These are phyloP conservation scores for Morus bassanus DNA, from an alignment of 2,797 vertebrate species.

Conservation along the genomic window DNA sequence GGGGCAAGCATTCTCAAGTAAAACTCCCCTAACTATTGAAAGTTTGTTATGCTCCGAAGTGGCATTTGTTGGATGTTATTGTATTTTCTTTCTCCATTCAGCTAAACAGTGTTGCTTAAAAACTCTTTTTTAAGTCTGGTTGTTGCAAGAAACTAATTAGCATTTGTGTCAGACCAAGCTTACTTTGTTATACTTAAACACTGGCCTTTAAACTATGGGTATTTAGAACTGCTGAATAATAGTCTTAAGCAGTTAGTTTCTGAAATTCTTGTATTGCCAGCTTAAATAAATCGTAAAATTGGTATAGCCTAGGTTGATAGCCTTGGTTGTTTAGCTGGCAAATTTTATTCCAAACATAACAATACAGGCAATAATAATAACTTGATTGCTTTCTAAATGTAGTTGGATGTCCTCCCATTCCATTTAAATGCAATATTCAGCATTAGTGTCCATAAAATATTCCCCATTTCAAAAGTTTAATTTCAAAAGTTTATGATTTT, in stretches of 20 bases:
- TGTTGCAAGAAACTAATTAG: conserved; percentile 29
- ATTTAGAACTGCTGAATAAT: conserved; percentile 3
- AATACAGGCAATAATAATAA: neutral
- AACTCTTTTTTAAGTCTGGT: neutral
- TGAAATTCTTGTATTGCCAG: neutral
- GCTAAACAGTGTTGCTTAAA: neutral
- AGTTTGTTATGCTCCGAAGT: neutral
- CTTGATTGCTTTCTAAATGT: neutral
- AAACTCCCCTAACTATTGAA: neutral
- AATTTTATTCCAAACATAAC: neutral
- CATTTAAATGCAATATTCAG: neutral
- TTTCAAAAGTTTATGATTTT: neutral
- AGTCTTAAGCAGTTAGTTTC: neutral
- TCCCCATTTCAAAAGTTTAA: neutral
- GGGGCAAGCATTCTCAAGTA: neutral
- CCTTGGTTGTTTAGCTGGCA: neutral
- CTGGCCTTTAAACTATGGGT: conserved; percentile 8
- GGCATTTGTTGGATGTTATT: neutral
- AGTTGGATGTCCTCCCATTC: neutral
- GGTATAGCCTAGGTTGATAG: neutral
- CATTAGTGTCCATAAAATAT: neutral
- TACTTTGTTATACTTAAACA: neutral
- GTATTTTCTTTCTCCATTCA: neutral
- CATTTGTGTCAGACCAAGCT: neutral
- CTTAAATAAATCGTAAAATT: neutral